phyloP scores from a whole-genome alignment of 2,888 invertebrate species.

The Troides helena region DNA sequence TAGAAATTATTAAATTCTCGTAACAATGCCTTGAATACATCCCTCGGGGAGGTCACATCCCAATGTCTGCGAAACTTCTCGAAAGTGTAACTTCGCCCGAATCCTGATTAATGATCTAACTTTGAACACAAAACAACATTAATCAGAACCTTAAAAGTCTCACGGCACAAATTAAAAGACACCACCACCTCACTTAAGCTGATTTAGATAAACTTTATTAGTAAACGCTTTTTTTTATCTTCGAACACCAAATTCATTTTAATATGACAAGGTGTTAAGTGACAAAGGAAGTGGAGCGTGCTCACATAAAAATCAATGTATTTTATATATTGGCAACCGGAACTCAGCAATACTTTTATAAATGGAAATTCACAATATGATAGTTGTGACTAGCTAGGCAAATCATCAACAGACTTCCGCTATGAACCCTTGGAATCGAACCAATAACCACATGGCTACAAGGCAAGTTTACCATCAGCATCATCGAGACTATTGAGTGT shows the following conservation, averaged over 20 bases:
- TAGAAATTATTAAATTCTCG: conserved; percentile 6
- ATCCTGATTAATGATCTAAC: conserved; percentile 30
- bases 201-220: background rate
- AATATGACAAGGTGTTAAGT: background rate
- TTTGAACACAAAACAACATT: conserved; percentile 24
- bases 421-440: no score
- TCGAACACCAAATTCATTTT: background rate
- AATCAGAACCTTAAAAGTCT: conserved; percentile 16
- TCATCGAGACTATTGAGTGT: no score
- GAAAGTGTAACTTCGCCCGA: conserved; percentile 19
- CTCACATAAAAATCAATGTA: no score
- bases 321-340: no score
- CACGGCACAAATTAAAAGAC: conserved; percentile 11
- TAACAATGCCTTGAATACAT: conserved; percentile 9
- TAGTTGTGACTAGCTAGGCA: no score
- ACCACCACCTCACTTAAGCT: background rate
- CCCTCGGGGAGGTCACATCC: conserved; percentile 10
- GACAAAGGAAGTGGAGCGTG: no score
- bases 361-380: no score
- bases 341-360: no score
- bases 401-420: no score
- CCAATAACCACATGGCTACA: no score
- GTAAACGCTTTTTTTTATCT: no score
- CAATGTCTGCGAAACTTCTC: conserved; percentile 18
- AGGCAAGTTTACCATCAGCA: no score